Evolutionary conservation across 2,888 invertebrate genomes (phyloP).

Genomic region (Caenorhabditis zanzibari): DNA sequence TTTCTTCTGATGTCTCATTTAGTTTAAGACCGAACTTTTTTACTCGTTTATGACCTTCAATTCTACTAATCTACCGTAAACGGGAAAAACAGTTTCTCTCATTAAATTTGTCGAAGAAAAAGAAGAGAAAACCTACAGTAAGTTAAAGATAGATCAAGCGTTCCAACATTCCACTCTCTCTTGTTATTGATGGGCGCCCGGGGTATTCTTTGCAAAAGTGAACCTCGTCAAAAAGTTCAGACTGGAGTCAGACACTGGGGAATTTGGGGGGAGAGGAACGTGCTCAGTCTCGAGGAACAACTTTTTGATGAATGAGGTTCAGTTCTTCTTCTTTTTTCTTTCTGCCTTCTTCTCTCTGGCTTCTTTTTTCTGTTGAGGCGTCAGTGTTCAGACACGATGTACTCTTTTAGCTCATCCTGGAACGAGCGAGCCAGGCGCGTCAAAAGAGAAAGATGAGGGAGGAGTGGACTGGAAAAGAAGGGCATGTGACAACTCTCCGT

Average conservation of each 20-base stretch:
- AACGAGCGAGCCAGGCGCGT: constrained; percentile 35
- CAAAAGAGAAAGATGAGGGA: constrained; percentile 43
- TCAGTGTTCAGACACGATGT: constrained; percentile 44
- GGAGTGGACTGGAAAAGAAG: constrained; percentile 32
- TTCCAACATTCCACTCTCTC: constrained; percentile 23
- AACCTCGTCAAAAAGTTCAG: constrained; percentile 51
- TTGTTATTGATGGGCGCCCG: constrained; percentile 47
- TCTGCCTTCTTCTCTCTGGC: neutral
- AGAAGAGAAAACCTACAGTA: constrained; percentile 25
- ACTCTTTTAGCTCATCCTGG: constrained; percentile 52
- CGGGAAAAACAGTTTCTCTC: constrained; percentile 22
- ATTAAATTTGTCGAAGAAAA: constrained; percentile 9
- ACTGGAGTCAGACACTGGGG: constrained; percentile 33
- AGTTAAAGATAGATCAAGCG: constrained; percentile 34
- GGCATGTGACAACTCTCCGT: constrained; percentile 64
- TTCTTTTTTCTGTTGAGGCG: constrained; percentile 11
- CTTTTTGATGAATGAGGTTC: constrained; percentile 61
- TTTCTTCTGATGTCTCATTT: constrained; percentile 41
- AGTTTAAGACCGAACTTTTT: constrained; percentile 37
- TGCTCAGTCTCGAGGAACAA: constrained; percentile 55
- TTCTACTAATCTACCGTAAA: constrained; percentile 26
- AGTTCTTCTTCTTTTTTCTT: constrained; percentile 32
- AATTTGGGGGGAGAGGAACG: constrained; percentile 37
- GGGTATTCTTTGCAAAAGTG: constrained; percentile 48
- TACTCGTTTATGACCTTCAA: constrained; percentile 28